Base-by-base conservation (phyloP, 2,113 vertebrate genomes). In the Puffinus mauretanicus region DNA sequence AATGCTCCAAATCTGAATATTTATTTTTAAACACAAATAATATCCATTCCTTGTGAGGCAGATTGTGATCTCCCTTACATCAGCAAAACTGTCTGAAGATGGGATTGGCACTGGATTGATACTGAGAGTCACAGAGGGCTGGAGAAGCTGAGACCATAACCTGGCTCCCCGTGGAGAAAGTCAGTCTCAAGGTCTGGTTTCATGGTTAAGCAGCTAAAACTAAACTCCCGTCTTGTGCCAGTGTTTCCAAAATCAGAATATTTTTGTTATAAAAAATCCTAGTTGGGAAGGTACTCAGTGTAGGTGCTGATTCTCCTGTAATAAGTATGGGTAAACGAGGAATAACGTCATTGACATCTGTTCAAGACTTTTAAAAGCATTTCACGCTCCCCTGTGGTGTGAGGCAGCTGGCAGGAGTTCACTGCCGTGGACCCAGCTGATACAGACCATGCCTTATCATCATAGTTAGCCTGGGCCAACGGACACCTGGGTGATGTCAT, bases 31-130 rank as follows among this genome's bases (percentile, higher is more conserved):
- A 95, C 1, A 3, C 60, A 90, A 55, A 92, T 69, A 70, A 19
- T 32, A 93, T 75, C 55, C n/a, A 9, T 93, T 73, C 70, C 46
- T 69, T 34, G 4, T 64, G 66, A 93, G 80, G 73, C 91, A 93
- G 77, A 83, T 82, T 96, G 91, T 55, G 54, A 66, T 94, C 66
- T 93, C 86, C 86, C 89, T 95, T 95, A 80, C 78, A 83, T 95
- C 93, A 97, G 84, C 94, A 91, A 70, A 96, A 93, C 89, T 94
- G 86, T 91, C 94, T 88, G 89, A 69, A 82, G 66, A 49, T 71
- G 51, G 64, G 91, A 80, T 88, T 80, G 92, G 25, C 76, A 62
- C 46, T 81, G 62, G 89, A 61, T 70, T 95, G 94, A 91, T 93
- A 42, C 26, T n/a, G 71, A 16, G 82, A 73, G 82, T 51, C 61